Base-by-base conservation (phyloP, 2,113 vertebrate genomes). In the Bungarus multicinctus region DNA sequence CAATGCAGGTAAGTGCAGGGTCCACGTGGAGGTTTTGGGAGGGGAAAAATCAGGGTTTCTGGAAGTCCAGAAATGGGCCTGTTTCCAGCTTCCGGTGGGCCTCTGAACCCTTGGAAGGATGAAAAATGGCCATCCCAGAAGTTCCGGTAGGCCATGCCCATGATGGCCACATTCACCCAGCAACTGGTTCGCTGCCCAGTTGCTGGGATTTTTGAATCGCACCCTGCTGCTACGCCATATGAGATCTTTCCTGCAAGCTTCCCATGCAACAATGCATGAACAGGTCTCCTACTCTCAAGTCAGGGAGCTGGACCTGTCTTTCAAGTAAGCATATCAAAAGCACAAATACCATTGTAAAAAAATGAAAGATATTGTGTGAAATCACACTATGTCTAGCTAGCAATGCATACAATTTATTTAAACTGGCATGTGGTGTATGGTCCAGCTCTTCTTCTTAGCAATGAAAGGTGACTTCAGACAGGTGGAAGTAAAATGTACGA, bases 381-480 rank as follows among this genome's bases (percentile, higher is more conserved):
- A 39, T 39, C 69, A 39, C 18, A 81, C 34, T 81, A 22, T 39
- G 34, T 39, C 18, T 81, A 81, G 57, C 27, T 81, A 81, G 57
- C 39, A 91, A 91, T 30, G 30, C 39, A 47, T 58, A 4, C 81
- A 57, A 30, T 90, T 90, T 27, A 81, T 22, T 22, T 81, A 81
- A 34, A 90, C 12, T 81, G 64, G 34, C 12, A 53, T 53, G 53
- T 87, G 34, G 7, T 20, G 22, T 22, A 22, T 4, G 86, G 27
- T 43, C 88, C 69, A 23, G 30, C 50, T 16, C 23, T 27, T 93
- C 53, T 89, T 52, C 69, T 93, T 81, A 88, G 12, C 8, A 30
- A 90, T 93, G 85, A 90, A 58, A 90, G 89, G 11, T 88, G 18
- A 58, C 30, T 50, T 91, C 2, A 94, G 85, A 88, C n/a, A 94